Evolutionary conservation across 2,113 vertebrate species (phyloP).

Genomic region (Oncorhynchus keta): DNA sequence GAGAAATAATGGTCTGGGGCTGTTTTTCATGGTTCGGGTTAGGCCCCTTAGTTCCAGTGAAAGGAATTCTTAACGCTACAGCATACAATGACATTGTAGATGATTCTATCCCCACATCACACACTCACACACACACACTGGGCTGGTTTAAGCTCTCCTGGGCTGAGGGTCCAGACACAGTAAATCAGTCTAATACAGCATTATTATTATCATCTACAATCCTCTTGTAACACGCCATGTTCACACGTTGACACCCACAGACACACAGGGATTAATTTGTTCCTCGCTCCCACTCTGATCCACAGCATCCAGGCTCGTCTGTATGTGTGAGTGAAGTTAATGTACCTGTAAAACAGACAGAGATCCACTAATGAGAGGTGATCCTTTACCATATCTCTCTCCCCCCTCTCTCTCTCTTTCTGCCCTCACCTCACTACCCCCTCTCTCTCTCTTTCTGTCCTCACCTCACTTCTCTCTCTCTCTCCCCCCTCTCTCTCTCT

Average conservation of each 20-base stretch:
- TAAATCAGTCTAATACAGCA: constrained; percentile 51
- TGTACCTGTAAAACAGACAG: neutral
- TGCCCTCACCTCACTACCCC: too few species aligned
- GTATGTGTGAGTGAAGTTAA: neutral
- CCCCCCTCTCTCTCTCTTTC: too few species aligned
- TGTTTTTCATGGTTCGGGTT: too few species aligned
- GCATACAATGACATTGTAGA: too few species aligned
- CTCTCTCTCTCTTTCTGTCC: too few species aligned
- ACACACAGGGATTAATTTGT: neutral
- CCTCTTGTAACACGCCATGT: constrained; percentile 32
- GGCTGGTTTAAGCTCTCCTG: too few species aligned
- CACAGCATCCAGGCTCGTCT: neutral
- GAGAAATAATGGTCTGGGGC: too few species aligned
- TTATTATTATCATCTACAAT: constrained; percentile 49
- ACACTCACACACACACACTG: neutral
- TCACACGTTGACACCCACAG: neutral
- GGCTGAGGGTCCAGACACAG: constrained; percentile 28
- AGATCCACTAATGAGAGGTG: neutral
- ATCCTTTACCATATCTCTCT: neutral
- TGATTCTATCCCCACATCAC: too few species aligned
- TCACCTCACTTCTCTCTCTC: neutral
- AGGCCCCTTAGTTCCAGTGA: too few species aligned
- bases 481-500: neutral
- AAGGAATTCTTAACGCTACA: too few species aligned
- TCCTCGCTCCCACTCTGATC: constrained; percentile 1